Percentiles rank a stretch among this genome's conserved stretches.
Evolutionary conservation across 2,888 invertebrate genomes (phyloP).

Genomic region (Volucella inflata): DNA sequence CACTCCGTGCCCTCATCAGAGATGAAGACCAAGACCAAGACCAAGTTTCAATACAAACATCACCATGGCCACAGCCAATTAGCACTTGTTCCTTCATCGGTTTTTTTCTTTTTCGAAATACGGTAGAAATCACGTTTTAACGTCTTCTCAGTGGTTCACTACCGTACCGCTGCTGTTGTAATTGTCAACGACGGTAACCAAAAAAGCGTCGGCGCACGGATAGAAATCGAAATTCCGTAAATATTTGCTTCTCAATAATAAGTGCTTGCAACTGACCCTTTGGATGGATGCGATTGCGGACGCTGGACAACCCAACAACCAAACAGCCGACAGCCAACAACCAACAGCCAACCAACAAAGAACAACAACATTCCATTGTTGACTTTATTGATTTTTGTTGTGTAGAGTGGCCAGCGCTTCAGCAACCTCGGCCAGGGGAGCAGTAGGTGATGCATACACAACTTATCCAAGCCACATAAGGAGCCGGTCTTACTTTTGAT

Average conservation of each 20-base stretch:
- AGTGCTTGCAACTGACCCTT: constrained; percentile 57
- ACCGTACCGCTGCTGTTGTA: constrained; percentile 16
- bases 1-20: no score
- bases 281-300: constrained; percentile 13
- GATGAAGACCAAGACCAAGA: no score
- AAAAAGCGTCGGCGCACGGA: constrained; percentile 45
- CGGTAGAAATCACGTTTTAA: constrained; percentile 54
- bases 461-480: constrained; percentile 50
- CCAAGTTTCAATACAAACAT: background rate
- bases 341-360: constrained; percentile 38
- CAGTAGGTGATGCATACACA: constrained; percentile 41
- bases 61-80: constrained; percentile 51
- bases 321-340: no score
- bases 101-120: constrained; percentile 28
- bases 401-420: constrained; percentile 40
- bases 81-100: constrained; percentile 50
- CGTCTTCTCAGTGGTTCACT: constrained; percentile 43
- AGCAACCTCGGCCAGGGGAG: background rate
- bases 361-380: constrained; percentile 68
- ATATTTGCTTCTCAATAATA: constrained; percentile 68
- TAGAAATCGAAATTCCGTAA: constrained; percentile 70
- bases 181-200: constrained; percentile 48
- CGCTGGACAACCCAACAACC: constrained; percentile 31
- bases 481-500: constrained; percentile 65
- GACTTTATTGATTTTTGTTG: constrained; percentile 58